These are phyloP conservation scores for Lipotes vexillifer DNA, from an alignment of 2,113 vertebrate genomes.

Conservation along the genomic window DNA sequence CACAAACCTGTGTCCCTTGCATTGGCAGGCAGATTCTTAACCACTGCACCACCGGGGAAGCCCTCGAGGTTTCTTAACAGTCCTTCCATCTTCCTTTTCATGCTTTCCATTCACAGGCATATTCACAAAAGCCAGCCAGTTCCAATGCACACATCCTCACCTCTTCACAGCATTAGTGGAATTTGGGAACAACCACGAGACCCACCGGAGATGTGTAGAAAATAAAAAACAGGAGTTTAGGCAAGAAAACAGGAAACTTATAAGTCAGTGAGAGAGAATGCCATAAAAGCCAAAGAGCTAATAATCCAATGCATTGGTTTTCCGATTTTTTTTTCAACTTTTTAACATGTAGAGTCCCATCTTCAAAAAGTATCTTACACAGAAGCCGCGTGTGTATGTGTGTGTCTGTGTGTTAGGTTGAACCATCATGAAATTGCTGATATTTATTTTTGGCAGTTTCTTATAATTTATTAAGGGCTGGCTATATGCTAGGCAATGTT, in stretches of 20 bases:
- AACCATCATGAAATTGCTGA: neutral
- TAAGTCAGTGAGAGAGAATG: neutral
- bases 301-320: neutral
- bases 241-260: neutral
- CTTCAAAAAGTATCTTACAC: neutral
- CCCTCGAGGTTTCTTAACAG: neutral
- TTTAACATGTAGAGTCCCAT: neutral
- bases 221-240: neutral
- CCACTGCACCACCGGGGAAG: too few relatives aligned
- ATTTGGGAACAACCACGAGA: neutral
- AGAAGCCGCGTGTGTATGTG: neutral
- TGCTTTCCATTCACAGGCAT: neutral
- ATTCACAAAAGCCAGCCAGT: neutral
- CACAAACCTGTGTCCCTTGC: neutral
- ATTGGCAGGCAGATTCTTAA: too few relatives aligned
- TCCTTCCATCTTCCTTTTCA: neutral
- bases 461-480: neutral
- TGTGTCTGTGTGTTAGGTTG: neutral
- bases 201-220: neutral
- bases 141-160: neutral
- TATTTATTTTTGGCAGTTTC: neutral
- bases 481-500: neutral
- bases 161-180: neutral
- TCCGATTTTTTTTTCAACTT: neutral
- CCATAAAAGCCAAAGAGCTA: neutral